phyloP scores from a whole-genome alignment of 2,797 vertebrate genomes.

The Artibeus jamaicensis region DNA sequence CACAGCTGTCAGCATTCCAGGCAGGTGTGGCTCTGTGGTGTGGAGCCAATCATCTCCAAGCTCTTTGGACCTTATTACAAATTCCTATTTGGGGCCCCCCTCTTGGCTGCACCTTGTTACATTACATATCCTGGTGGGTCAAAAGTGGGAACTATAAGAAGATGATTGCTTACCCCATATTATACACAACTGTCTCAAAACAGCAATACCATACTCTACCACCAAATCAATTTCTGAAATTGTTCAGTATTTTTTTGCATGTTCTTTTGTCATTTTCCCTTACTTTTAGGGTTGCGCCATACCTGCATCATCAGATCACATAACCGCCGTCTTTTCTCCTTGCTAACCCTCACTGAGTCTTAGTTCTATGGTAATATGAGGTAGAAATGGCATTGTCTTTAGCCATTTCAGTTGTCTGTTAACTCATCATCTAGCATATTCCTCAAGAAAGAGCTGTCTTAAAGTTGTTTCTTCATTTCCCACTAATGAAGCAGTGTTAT shows the following conservation, averaged over 20 bases:
- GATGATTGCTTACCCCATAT: too few relatives aligned
- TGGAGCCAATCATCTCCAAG: too few relatives aligned
- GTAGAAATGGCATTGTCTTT: accelerated
- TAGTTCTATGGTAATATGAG: not conserved
- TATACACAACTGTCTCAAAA: not conserved
- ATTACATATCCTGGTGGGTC: not conserved
- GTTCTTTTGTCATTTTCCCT: not conserved
- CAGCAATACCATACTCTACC: not conserved
- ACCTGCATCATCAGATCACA: not conserved
- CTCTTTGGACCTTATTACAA: too few relatives aligned
- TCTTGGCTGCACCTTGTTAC: too few relatives aligned
- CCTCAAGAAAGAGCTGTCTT: not conserved
- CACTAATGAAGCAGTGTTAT: not conserved
- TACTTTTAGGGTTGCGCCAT: not conserved
- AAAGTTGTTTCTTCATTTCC: not conserved
- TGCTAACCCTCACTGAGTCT: not conserved
- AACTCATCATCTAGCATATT: not conserved
- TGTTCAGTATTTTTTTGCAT: not conserved
- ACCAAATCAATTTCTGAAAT: not conserved
- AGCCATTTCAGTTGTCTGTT: not conserved
- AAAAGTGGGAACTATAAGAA: not conserved
- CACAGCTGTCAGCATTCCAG: too few relatives aligned
- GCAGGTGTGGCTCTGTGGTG: too few relatives aligned
- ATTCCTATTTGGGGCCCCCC: too few relatives aligned
- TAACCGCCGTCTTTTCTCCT: accelerated